Evolutionary conservation across 2,888 invertebrate species (phyloP), one percentile per base, ranked within the genome.

Genomic region (Heliconius sara): DNA sequence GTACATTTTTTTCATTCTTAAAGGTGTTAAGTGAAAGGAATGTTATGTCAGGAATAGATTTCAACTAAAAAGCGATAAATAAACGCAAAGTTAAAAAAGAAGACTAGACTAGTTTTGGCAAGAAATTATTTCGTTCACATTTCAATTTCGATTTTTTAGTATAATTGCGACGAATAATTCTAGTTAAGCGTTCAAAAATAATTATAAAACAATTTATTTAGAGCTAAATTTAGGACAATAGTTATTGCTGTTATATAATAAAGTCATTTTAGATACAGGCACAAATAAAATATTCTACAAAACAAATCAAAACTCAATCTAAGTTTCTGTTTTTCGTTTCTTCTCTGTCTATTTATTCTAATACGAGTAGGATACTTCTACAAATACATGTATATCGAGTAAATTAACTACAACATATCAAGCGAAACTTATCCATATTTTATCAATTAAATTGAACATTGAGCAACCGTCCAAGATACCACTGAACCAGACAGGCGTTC

Each of bases 11-110:
- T 27, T 60, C 12, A n/a, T 30, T 27, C 1, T 12, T n/a, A 1
- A 34, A 22, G 85, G 83, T 83, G 87, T 86, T 85, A 76, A 84
- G 88, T 86, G 88, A 88, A 89, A 88, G 88, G 82, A 77, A 80
- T 81, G 76, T 57, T 77, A 79, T 81, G 75, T 70, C 25, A 65
- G 27, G 27, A 30, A 65, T 25, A 65, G 74, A 65, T 65, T 63
- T 19, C 39, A 63, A 65, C 43, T 43, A n/a, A 74, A 39, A 63
- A 27, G 52, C 19, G 19, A 52, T n/a, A 74, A 25, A 43, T 39
- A 43, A 74, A 19, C 16, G 10, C 39, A 60, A 12, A 12, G 74
- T 30, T 67, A 78, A 78, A 78, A 80, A 80, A 77, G 76, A 76
- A 72, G 77, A 77, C 80, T 68, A 39, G 39, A 68, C 68, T 6